phyloP scores from a whole-genome alignment of 2,113 vertebrate species.

The Caranx ignobilis region DNA sequence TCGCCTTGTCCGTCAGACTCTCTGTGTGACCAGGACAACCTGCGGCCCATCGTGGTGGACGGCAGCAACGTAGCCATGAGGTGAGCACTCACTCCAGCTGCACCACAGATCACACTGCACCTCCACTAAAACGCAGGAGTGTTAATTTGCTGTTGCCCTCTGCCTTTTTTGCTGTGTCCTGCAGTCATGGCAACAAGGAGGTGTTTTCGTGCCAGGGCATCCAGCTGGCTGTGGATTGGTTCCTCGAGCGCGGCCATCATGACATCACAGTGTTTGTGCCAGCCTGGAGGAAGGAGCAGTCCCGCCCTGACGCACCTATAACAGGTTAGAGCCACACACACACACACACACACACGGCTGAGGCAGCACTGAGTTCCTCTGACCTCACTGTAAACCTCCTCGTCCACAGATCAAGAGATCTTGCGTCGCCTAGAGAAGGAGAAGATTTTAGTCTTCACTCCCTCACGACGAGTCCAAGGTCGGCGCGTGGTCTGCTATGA shows the following conservation, averaged over 20 bases:
- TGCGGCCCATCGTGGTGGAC: conserved; percentile 94
- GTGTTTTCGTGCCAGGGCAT: conserved; percentile 99
- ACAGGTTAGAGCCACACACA: conserved; percentile 83
- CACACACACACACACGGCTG: not conserved
- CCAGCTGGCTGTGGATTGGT: conserved; percentile 97
- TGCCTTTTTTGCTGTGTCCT: conserved; percentile 27
- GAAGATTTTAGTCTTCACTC: conserved; percentile 97
- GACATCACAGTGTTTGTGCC: conserved; percentile 98
- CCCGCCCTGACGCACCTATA: conserved; percentile 95
- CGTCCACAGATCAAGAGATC: conserved; percentile 94
- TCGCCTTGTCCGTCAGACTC: conserved; percentile 88
- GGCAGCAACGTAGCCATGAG: conserved; percentile 99
- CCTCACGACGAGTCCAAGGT: conserved; percentile 94
- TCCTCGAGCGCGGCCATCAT: conserved; percentile 95
- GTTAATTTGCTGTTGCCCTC: not conserved
- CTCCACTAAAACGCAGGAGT: not conserved
- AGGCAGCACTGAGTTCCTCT: not conserved
- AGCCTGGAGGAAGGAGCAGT: conserved; percentile 98
- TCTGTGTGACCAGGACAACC: conserved; percentile 91
- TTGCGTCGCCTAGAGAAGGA: conserved; percentile 95
- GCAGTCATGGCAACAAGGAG: conserved; percentile 98
- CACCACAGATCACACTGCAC: no score
- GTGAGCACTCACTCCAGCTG: conserved; percentile 75
- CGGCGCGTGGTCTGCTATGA: conserved; percentile 97
- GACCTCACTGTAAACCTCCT: not conserved